phyloP scores from a whole-genome alignment of 2,797 vertebrate species.

The Aulostomus chinensis region DNA sequence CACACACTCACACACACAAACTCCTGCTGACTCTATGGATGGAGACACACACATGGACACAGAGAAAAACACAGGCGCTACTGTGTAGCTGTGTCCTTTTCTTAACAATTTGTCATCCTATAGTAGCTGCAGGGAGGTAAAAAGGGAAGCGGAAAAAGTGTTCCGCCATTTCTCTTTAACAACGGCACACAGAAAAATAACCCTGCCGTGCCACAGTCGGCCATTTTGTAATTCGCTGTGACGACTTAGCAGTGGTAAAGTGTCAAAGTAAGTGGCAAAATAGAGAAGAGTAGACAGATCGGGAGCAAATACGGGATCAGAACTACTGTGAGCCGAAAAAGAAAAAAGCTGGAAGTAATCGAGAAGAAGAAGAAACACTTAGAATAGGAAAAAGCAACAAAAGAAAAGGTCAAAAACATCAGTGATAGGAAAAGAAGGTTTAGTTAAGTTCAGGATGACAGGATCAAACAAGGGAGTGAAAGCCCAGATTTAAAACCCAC shows the following conservation, averaged over 20 bases:
- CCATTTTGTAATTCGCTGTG: conserved; percentile 74
- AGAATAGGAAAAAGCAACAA: conserved; percentile 1
- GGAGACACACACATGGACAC: conserved; percentile 21
- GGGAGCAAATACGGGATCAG: conserved; percentile 6
- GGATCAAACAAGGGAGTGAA: conserved; percentile 44
- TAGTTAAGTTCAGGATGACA: conserved; percentile 22
- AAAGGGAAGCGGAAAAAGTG: conserved; percentile 26
- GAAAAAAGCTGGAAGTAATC: conserved; percentile 27
- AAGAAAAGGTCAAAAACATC: conserved; percentile 5
- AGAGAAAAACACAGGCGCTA: not conserved
- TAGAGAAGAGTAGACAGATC: conserved; percentile 19
- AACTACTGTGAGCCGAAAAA: conserved; percentile 9
- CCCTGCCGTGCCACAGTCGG: conserved; percentile 52
- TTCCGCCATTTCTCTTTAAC: conserved; percentile 61
- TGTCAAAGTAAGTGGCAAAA: conserved; percentile 38
- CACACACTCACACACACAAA: conserved; percentile 17
- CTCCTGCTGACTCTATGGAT: conserved; percentile 41
- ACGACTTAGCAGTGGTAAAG: conserved; percentile 45
- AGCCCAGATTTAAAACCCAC: conserved; percentile 54
- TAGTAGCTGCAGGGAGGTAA: conserved; percentile 28
- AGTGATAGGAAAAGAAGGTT: not conserved
- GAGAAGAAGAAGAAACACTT: conserved; percentile 5
- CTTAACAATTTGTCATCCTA: conserved; percentile 48
- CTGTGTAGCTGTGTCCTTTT: conserved; percentile 41
- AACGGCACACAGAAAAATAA: conserved; percentile 50